Percentiles rank a stretch among this genome's conserved stretches.
These are phyloP conservation scores for Graptemys geographica DNA, from an alignment of 2,797 vertebrate genomes.

Conservation along the genomic window DNA sequence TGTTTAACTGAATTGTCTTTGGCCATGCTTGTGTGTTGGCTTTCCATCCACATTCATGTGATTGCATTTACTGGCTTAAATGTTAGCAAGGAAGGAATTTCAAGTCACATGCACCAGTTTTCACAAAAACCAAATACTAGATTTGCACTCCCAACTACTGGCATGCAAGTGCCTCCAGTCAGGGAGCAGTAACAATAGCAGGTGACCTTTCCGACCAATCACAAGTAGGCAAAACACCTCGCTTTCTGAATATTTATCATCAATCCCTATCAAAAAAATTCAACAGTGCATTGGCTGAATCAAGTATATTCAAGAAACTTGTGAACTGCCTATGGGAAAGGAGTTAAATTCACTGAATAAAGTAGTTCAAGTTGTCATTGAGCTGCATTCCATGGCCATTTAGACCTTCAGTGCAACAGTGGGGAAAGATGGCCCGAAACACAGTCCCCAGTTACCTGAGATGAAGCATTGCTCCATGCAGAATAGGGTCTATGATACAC, in stretches of 20 bases:
- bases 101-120: slow-evolving; percentile 3
- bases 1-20: neutral
- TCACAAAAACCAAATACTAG: neutral
- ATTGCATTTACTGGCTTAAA: neutral
- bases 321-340: neutral
- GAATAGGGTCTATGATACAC: neutral
- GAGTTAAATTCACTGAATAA: neutral
- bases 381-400: fast-evolving
- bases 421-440: neutral
- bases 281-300: neutral
- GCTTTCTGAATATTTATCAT: neutral
- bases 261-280: neutral
- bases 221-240: neutral
- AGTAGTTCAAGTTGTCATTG: neutral
- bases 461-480: neutral
- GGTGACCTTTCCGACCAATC: neutral
- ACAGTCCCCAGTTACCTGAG: neutral
- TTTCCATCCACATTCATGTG: slow-evolving; percentile 19
- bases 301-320: neutral
- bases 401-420: neutral
- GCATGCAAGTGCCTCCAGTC: neutral
- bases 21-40: neutral
- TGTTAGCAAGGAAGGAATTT: neutral
- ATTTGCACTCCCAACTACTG: neutral
- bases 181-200: neutral